Percentiles rank a stretch among this genome's conserved stretches.
Evolutionary conservation across 1,140 invertebrate species (phyloP).

Genomic region (Magallana ariakensis): DNA sequence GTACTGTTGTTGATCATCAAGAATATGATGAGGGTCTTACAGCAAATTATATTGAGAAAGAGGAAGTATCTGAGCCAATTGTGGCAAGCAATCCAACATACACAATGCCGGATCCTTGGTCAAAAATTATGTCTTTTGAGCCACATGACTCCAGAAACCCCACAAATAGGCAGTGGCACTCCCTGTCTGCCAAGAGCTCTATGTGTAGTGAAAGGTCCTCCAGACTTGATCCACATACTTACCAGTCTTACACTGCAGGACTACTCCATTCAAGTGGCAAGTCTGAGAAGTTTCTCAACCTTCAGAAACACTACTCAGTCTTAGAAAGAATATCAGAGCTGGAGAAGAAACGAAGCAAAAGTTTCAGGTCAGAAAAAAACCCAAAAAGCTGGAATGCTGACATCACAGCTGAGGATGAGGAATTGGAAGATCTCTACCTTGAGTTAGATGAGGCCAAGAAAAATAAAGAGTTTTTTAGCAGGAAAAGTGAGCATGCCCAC

Average conservation of each 20-base stretch:
- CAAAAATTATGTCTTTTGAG: conserved; percentile 30
- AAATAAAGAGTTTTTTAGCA: conserved; percentile 88
- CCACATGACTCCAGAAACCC: neutral
- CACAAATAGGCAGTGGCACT: conserved; percentile 12
- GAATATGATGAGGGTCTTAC: neutral
- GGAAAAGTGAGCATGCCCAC: conserved; percentile 87
- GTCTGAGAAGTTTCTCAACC: conserved; percentile 90
- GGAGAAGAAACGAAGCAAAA: conserved; percentile 60
- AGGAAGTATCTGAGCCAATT: neutral
- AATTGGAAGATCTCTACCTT: conserved; percentile 87
- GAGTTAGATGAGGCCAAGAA: conserved; percentile 89
- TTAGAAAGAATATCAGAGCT: conserved; percentile 92
- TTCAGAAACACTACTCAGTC: conserved; percentile 91
- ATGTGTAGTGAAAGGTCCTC: conserved; percentile 73
- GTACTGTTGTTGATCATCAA: neutral
- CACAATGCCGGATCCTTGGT: conserved; percentile 43
- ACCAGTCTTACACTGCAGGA: conserved; percentile 81
- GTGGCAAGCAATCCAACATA: neutral
- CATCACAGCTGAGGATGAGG: conserved; percentile 83
- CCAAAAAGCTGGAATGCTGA: conserved; percentile 38
- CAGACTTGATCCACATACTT: conserved; percentile 74
- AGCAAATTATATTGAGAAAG: conserved; percentile 15
- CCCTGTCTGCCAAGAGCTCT: conserved; percentile 61
- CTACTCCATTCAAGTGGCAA: conserved; percentile 86
- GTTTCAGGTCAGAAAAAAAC: neutral